Conservation (phyloP, 64 coral and sea anemone species). For the Pocillopora verrucosa region DNA sequence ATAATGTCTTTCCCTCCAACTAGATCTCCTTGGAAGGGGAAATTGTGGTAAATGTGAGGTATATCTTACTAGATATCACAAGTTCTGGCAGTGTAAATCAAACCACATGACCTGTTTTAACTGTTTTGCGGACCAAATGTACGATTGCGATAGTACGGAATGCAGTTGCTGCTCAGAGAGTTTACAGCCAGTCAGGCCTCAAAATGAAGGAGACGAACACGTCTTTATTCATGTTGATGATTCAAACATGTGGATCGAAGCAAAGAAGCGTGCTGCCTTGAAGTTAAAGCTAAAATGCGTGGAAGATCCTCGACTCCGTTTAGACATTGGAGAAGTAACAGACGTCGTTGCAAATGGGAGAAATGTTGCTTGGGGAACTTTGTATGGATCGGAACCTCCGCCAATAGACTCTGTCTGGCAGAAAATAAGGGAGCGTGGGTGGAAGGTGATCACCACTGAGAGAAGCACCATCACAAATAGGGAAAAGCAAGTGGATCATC, state of each 20-base stretch:
- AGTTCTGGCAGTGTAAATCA: neutral
- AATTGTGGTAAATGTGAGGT: neutral
- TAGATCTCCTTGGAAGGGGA: neutral
- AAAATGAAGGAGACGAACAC: neutral
- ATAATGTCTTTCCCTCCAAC: neutral
- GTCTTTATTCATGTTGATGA: constrained; percentile 34
- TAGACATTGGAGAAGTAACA: constrained; percentile 15
- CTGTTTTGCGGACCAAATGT: neutral
- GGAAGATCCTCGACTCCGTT: neutral
- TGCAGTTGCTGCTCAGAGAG: neutral
- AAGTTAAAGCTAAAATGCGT: neutral
- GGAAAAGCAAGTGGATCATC: constrained; percentile 34
- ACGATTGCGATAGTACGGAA: neutral
- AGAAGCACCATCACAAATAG: neutral
- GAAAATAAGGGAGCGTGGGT: neutral
- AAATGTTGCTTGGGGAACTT: neutral
- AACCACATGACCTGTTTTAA: neutral
- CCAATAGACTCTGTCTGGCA: constrained; percentile 20
- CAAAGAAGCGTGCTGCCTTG: constrained; percentile 9
- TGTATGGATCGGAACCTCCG: constrained; percentile 38
- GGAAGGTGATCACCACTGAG: neutral
- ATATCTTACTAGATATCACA: neutral
- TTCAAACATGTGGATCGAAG: constrained; percentile 38
- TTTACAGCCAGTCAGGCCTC: neutral
- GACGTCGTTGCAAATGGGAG: constrained; percentile 12